phyloP scores from a whole-genome alignment of 2,113 vertebrate species.

The Ciconia boyciana region DNA sequence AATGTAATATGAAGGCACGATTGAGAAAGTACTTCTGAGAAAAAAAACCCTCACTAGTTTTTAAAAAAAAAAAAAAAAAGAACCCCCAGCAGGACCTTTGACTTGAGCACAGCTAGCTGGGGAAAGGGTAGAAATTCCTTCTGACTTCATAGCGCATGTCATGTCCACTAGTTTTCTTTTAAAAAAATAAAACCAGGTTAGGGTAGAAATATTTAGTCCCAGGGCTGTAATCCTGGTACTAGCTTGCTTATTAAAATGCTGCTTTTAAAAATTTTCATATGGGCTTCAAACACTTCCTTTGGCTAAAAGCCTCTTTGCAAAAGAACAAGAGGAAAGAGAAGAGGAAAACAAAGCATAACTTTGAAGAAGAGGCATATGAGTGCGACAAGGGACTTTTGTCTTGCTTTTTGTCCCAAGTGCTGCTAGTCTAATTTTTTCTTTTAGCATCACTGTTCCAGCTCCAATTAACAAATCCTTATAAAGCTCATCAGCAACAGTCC shows the following conservation, averaged over 20 bases:
- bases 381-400: background rate
- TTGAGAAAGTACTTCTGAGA: background rate
- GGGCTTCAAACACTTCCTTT: background rate
- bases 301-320: background rate
- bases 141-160: background rate
- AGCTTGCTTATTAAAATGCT: background rate
- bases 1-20: background rate
- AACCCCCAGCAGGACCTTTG: background rate
- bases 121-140: background rate
- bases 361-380: background rate
- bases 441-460: background rate
- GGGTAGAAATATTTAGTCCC: background rate
- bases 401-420: background rate
- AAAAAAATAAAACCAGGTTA: background rate
- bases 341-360: background rate
- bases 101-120: background rate
- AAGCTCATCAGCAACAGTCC: background rate
- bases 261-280: background rate
- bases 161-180: background rate
- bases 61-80: rapidly evolving
- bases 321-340: background rate
- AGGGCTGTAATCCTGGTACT: background rate
- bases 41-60: background rate
- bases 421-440: background rate
- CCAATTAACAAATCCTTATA: background rate